phyloP scores from a whole-genome alignment of 2,888 invertebrate genomes.

The Drosophila fungiperda region DNA sequence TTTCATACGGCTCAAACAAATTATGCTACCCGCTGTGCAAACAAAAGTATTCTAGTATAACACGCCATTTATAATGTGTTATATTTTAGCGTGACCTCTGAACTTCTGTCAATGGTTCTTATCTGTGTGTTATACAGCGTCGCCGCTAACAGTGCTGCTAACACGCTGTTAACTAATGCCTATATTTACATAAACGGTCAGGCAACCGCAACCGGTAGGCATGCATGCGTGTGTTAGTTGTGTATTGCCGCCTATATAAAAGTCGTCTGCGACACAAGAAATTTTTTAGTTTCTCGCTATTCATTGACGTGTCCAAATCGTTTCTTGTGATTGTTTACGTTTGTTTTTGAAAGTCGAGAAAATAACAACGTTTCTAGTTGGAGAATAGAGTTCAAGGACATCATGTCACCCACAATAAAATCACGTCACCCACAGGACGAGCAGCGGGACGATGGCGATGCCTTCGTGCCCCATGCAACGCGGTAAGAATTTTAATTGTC shows the following conservation, averaged over 20 bases:
- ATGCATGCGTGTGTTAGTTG: conserved; percentile 3
- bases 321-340: conserved; percentile 6
- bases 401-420: conserved; percentile 83
- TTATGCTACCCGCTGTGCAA: background rate
- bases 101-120: conserved; percentile 53
- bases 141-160: conserved; percentile 23
- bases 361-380: background rate
- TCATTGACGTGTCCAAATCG: conserved; percentile 51
- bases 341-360: background rate
- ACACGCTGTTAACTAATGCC: conserved; percentile 15
- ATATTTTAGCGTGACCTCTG: conserved; percentile 40
- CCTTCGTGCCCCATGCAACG: conserved; percentile 69
- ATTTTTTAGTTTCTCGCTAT: conserved; percentile 64
- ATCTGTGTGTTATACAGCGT: conserved; percentile 10
- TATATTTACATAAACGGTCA: conserved; percentile 3
- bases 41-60: background rate
- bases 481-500: conserved; percentile 65
- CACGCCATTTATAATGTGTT: background rate
- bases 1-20: background rate
- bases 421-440: conserved; percentile 52
- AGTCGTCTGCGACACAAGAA: conserved; percentile 8
- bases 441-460: conserved; percentile 62
- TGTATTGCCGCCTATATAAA: conserved; percentile 58
- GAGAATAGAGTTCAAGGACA: conserved; percentile 48
- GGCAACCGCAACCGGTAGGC: conserved; percentile 15